Percentiles rank a stretch among this genome's conserved stretches.
Evolutionary conservation across 2,113 vertebrate species (phyloP).

Genomic region (Arizona elegans): DNA sequence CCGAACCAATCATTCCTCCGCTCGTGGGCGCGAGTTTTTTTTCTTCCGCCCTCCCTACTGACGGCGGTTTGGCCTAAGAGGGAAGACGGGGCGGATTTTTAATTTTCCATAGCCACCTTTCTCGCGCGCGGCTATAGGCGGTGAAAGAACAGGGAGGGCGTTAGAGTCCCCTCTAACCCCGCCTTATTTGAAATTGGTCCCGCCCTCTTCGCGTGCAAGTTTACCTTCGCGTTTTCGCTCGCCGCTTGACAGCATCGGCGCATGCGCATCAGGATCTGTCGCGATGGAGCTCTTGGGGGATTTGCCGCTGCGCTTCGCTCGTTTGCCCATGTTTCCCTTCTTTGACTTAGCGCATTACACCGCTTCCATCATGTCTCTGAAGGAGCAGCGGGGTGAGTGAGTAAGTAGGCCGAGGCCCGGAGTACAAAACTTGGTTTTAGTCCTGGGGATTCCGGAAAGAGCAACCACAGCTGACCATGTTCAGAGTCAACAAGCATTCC

Average conservation of each 20-base stretch:
- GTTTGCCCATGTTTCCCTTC: slow-evolving; percentile 87
- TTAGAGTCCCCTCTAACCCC: background rate
- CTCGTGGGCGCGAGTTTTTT: background rate
- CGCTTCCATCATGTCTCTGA: slow-evolving; percentile 83
- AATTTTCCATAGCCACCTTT: background rate
- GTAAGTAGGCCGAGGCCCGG: background rate
- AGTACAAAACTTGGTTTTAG: background rate
- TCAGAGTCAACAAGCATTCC: background rate
- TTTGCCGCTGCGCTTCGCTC: slow-evolving; percentile 78
- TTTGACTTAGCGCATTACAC: slow-evolving; percentile 93
- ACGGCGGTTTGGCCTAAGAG: background rate
- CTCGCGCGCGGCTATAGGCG: background rate
- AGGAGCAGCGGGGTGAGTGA: slow-evolving; percentile 84
- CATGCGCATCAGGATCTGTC: background rate
- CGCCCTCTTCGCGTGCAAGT: background rate
- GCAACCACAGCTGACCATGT: background rate
- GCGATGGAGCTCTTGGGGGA: background rate
- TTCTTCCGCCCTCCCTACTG: background rate
- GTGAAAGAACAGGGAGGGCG: background rate
- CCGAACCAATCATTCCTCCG: background rate
- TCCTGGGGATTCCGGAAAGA: background rate
- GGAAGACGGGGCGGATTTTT: background rate
- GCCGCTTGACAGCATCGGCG: background rate
- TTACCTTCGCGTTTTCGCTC: background rate
- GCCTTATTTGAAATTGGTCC: background rate